Evolutionary conservation across 2,797 vertebrate genomes (phyloP).

Genomic region (Sibirionetta formosa): DNA sequence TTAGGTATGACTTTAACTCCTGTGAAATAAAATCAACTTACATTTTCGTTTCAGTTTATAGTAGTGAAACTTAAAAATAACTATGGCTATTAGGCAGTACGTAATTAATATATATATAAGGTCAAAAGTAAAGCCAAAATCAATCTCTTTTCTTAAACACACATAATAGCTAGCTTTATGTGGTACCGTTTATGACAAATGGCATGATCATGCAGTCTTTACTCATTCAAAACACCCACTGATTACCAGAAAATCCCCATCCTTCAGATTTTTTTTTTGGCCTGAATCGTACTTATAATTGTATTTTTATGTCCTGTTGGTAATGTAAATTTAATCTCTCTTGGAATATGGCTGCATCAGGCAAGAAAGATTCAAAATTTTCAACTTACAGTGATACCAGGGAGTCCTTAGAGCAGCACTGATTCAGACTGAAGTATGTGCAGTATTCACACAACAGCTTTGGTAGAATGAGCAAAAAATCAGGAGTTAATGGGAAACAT

Average conservation of each 20-base stretch:
- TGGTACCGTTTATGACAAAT: conserved; percentile 71
- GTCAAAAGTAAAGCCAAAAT: conserved; percentile 47
- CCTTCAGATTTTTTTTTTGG: conserved; percentile 59
- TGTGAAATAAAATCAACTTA: conserved; percentile 11
- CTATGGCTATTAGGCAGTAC: conserved; percentile 2
- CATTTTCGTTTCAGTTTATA: conserved; percentile 15
- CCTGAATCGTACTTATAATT: conserved; percentile 63
- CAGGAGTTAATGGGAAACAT: conserved; percentile 82
- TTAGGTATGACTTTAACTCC: conserved; percentile 3
- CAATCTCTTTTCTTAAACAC: conserved; percentile 37
- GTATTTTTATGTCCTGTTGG: conserved; percentile 58
- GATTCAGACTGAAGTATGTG: conserved; percentile 15
- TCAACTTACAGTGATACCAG: neutral
- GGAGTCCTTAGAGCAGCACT: neutral
- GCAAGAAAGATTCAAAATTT: conserved; percentile 10
- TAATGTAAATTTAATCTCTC: conserved; percentile 28
- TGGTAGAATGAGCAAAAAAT: conserved; percentile 78
- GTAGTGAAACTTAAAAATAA: conserved; percentile 40
- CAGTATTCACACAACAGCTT: conserved; percentile 69
- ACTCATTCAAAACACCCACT: conserved; percentile 76
- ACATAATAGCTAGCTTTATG: conserved; percentile 61
- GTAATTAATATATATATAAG: neutral
- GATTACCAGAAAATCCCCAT: conserved; percentile 74
- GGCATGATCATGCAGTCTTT: conserved; percentile 72
- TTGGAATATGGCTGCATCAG: conserved; percentile 38